Conservation (phyloP, 2,113 vertebrate species). For the Archocentrus centrarchus region DNA sequence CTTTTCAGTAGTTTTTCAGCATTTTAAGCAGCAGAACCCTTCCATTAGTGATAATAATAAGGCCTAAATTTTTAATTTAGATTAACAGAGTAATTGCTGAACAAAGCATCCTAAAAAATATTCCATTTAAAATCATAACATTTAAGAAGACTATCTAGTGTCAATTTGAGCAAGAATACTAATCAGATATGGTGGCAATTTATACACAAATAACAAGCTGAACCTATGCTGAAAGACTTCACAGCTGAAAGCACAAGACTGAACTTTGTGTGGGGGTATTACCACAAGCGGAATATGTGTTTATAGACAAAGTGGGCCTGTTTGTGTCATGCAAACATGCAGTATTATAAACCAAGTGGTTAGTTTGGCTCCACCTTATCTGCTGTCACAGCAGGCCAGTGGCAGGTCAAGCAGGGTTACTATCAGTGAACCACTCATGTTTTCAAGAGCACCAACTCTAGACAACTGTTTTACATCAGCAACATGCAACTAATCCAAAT, state of each 20-base stretch:
- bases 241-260: background rate
- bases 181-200: background rate
- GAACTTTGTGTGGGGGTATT: background rate
- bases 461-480: constrained; percentile 18
- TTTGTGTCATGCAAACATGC: background rate
- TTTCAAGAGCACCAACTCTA: constrained; percentile 39
- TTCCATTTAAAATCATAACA: too few species aligned
- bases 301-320: background rate
- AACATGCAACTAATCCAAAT: background rate
- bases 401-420: constrained; percentile 36
- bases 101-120: background rate
- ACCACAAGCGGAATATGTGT: background rate
- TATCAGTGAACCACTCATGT: constrained; percentile 49
- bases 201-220: background rate
- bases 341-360: constrained; percentile 14
- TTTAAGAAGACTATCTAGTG: too few species aligned
- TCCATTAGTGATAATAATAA: background rate
- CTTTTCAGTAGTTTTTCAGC: background rate
- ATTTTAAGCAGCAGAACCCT: background rate
- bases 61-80: too few species aligned
- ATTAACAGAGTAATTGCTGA: background rate
- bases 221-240: background rate
- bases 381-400: background rate
- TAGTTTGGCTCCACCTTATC: constrained; percentile 47
- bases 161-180: too few species aligned